These are phyloP conservation scores for Spatula clypeata DNA, from an alignment of 2,797 vertebrate species.

Conservation along the genomic window DNA sequence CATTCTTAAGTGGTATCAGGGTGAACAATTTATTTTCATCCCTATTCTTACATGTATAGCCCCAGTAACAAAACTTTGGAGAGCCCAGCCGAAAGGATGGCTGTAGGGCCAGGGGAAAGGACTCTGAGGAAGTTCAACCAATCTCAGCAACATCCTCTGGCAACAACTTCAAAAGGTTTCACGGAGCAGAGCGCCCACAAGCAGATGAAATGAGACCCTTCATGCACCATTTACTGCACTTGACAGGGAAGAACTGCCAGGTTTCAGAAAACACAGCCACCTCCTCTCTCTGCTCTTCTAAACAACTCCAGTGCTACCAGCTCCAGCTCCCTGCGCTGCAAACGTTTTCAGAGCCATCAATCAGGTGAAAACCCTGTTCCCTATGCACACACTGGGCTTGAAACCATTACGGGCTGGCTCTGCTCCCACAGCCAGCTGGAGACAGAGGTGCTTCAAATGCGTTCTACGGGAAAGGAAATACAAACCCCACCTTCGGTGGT, in stretches of 20 bases:
- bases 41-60: not conserved
- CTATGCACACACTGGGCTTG: slow-evolving; percentile 44
- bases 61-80: not conserved
- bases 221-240: slow-evolving; percentile 23
- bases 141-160: slow-evolving; percentile 51
- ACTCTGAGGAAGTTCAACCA: not conserved
- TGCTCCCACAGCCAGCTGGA: slow-evolving; percentile 71
- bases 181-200: slow-evolving; percentile 5
- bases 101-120: not conserved
- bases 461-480: slow-evolving; percentile 41
- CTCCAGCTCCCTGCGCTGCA: not conserved
- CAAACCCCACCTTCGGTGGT: slow-evolving; percentile 32
- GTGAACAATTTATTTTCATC: not conserved
- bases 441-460: slow-evolving; percentile 70
- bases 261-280: slow-evolving; percentile 36
- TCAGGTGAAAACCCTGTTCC: slow-evolving; percentile 50
- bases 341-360: slow-evolving; percentile 19
- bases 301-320: slow-evolving; percentile 35
- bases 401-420: slow-evolving; percentile 66
- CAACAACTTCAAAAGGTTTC: slow-evolving; percentile 56
- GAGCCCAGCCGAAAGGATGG: not conserved
- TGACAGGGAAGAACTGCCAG: slow-evolving; percentile 33
- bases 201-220: slow-evolving; percentile 6
- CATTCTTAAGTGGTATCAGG: not conserved
- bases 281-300: slow-evolving; percentile 7